A percentile compares a stretch with the other conserved stretches of the same genome.
These are phyloP conservation scores for Aix galericulata DNA, from an alignment of 2,113 vertebrate genomes.

Conservation along the genomic window DNA sequence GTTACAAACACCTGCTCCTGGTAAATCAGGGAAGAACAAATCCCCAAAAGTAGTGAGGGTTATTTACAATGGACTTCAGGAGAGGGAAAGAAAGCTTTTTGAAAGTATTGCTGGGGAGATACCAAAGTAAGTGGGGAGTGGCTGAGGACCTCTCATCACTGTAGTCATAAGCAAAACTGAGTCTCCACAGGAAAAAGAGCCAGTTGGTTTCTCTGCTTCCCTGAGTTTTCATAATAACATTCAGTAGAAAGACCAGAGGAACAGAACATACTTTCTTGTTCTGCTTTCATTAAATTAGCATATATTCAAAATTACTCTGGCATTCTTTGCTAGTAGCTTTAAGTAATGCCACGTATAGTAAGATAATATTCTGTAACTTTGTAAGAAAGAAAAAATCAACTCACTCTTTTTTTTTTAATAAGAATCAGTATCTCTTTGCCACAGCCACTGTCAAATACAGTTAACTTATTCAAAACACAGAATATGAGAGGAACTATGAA, in stretches of 20 bases:
- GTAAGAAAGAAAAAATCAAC: background rate
- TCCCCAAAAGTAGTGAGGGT: background rate
- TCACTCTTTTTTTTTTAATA: fast-evolving
- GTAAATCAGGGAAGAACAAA: background rate
- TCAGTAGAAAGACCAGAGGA: background rate
- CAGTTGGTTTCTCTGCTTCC: background rate
- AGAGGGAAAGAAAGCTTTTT: background rate
- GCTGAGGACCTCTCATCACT: background rate
- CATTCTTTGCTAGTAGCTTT: background rate
- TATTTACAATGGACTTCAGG: background rate
- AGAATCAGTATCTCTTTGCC: background rate
- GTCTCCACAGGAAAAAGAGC: background rate
- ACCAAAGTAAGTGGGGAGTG: background rate
- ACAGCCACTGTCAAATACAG: fast-evolving
- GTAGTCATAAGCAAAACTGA: background rate
- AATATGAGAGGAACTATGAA: background rate
- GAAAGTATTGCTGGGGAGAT: background rate
- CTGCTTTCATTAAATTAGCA: background rate
- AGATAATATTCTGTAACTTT: background rate
- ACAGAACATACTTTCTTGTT: background rate
- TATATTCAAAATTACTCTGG: background rate
- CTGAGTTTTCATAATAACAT: background rate
- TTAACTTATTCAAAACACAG: background rate
- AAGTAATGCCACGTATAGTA: background rate
- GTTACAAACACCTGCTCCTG: background rate